Percentiles rank a stretch among this genome's conserved stretches.
These are phyloP conservation scores for Danaus melanippus DNA, from an alignment of 1,140 invertebrate genomes.

Conservation along the genomic window DNA sequence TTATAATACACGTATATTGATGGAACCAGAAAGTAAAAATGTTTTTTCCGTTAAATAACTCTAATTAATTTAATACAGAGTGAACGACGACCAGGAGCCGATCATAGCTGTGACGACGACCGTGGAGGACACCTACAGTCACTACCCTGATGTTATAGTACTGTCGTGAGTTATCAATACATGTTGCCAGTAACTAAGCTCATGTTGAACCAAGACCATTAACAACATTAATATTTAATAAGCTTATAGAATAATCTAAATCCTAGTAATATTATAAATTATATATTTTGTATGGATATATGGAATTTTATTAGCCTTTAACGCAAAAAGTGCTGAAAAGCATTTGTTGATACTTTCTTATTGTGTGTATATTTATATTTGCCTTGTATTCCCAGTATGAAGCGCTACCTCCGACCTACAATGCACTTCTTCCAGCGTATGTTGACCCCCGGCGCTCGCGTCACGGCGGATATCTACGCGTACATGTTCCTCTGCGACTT, in stretches of 20 bases:
- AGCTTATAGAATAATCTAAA: no score
- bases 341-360: slow-evolving; percentile 11
- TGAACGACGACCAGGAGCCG: slow-evolving; percentile 60
- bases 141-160: slow-evolving; percentile 72
- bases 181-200: no score
- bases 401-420: slow-evolving; percentile 78
- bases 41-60: no score
- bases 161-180: slow-evolving; percentile 73
- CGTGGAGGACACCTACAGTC: slow-evolving; percentile 57
- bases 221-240: no score
- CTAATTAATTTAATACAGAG: slow-evolving; percentile 23
- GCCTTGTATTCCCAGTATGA: slow-evolving; percentile 38
- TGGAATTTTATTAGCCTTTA: background rate
- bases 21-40: no score
- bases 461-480: slow-evolving; percentile 96
- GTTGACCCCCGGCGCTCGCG: slow-evolving; percentile 81
- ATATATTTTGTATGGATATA: background rate
- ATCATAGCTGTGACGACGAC: slow-evolving; percentile 57
- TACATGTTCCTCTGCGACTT: slow-evolving; percentile 99
- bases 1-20: no score
- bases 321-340: background rate
- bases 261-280: no score
- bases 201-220: no score
- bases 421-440: slow-evolving; percentile 84
- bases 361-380: no score